These are phyloP conservation scores for Nannospalax galili DNA, from an alignment of 2,113 vertebrate species.

Conservation along the genomic window DNA sequence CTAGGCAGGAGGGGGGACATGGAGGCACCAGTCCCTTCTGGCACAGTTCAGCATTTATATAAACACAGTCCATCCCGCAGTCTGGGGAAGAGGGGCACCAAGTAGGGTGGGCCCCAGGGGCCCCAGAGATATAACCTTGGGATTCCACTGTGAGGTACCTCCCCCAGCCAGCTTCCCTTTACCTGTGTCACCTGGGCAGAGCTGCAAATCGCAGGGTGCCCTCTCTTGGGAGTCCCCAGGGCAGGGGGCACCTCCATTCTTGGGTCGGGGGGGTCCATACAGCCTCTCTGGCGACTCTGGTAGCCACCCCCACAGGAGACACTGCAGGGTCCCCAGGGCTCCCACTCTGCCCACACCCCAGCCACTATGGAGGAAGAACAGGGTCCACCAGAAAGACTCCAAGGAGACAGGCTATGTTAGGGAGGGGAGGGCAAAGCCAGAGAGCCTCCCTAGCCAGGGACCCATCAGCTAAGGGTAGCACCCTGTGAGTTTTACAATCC, in stretches of 20 bases:
- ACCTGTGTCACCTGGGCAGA: constrained; percentile 84
- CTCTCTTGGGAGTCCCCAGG: constrained; percentile 87
- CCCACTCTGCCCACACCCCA: constrained; percentile 91
- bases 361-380: constrained; percentile 80
- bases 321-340: constrained; percentile 89
- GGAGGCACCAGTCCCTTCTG: constrained; percentile 77
- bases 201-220: constrained; percentile 89
- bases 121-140: accelerated
- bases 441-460: background rate
- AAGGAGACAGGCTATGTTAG: accelerated
- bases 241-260: constrained; percentile 90
- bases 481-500: background rate
- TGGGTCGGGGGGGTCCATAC: constrained; percentile 91
- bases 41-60: constrained; percentile 87
- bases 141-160: accelerated
- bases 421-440: no score
- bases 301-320: constrained; percentile 90
- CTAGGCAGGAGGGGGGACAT: constrained; percentile 89
- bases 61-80: constrained; percentile 85
- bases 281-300: constrained; percentile 86
- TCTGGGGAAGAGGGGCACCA: constrained; percentile 72
- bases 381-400: background rate
- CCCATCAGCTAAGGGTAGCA: background rate
- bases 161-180: background rate
- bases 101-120: background rate